Evolutionary conservation across 2,888 invertebrate genomes (phyloP), one percentile per base, ranked within the genome.

Genomic region (Chydorus sphaericus): DNA sequence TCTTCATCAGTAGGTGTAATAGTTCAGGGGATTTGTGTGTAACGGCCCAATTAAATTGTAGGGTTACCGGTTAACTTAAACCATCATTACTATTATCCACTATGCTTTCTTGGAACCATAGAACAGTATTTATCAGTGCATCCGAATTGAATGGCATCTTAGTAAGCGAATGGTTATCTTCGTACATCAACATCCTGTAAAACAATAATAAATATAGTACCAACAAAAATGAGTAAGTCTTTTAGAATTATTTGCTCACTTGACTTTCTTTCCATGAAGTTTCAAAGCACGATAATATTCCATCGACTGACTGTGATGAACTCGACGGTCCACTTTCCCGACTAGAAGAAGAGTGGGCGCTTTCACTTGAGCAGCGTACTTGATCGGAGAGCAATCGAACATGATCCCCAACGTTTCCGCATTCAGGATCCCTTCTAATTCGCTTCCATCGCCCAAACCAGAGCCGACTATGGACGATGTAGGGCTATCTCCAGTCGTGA

Each of bases 331-430:
- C 61, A 80, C 82, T 29, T 77, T 75, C 2, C 93, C 93, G 55
- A 92, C 71, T 70, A 86, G 77, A 31, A 94, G 68, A 55, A 90
- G 74, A 3, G 86, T 82, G 4, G 92, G 87, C 0, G 86, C 82
- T 63, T 73, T 76, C 1, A 86, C 83, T 57, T 76, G 76, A 60
- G 82, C 78, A 1, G 76, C 80, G 65, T 81, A 75, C 26, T 72
- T 71, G 4, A 86, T 75, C 0, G 88, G 87, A 0, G 87, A 87
- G 20, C 74, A 74, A n/a, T 77, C 74, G 57, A 76, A 71, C 81
- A 86, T 81, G 10, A 14, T 6, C 8, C 31, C 23, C 1, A 52
- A 23, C 4, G 52, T 36, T 31, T 31, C 3, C 31, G 52, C 16
- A n/a, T 52, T 26, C n/a, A 52, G 52, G 14, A 36, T n/a, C 2